Evolutionary conservation across 2,888 invertebrate genomes (phyloP), one percentile per base, ranked within the genome.

Genomic region (Andrena trimmerana): DNA sequence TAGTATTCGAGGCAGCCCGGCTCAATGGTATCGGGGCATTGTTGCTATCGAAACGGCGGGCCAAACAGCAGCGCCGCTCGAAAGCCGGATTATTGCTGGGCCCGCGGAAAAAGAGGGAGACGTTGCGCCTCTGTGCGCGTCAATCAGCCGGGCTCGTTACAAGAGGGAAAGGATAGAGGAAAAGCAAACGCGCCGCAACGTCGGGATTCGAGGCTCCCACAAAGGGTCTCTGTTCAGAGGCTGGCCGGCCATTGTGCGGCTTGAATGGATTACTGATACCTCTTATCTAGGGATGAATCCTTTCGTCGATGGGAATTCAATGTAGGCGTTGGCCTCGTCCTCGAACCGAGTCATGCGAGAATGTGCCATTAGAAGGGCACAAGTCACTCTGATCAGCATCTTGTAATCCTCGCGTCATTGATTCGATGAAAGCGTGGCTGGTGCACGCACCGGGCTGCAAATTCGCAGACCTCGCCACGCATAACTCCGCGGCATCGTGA

Each of bases 1-100:
- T 82, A 71, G 82, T 82, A 78, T 74, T 74, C 57, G 31, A 2
- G 31, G 31, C 13, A 50, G n/a, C 6, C 31, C 10, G 0, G 52
- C 3, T 65, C 57, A 50, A 59, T 7, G 66, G 20, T 31, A 59
- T 62, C 65, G 57, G 48, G 59, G 36, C 62, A 48, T 72, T 63
- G 68, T 33, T 31, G 48, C 57, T 50, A 50, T 57, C 42, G 63
- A 71, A 71, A 54, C 16, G 42, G 5, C 42, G 10, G 10, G 29
- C 8, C 57, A 36, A 60, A 65, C 52, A 16, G 24, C 24, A 24
- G 54, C 27, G 24, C 36, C 5, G 6, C 7, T 63, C 27, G 27
- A 54, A 29, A 63, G 72, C 20, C 13, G 20, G 36, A 65, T 65
- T 54, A 67, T 73, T 10, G 74, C 33, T 13, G 48, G 65, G 16